Conservation (phyloP, 2,888 invertebrate genomes). For the Rapana venosa region DNA sequence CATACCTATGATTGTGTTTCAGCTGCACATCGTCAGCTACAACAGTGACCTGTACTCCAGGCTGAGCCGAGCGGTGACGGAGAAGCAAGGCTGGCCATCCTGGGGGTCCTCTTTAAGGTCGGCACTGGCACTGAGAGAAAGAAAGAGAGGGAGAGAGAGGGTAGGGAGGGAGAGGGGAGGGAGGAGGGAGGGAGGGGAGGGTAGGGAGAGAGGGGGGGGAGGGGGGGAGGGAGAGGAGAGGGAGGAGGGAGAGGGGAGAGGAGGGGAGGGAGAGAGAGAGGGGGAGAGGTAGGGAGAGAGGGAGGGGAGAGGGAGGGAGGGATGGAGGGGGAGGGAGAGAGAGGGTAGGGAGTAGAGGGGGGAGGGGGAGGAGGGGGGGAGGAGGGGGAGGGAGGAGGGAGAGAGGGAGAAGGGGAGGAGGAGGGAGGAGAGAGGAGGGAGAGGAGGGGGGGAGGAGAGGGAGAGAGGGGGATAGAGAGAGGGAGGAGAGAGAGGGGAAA, state of each 20-base stretch:
- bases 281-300: neutral
- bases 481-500: neutral
- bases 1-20: constrained; percentile 45
- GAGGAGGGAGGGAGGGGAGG: neutral
- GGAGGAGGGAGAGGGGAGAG: neutral
- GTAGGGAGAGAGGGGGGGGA: neutral
- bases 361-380: neutral
- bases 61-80: constrained; percentile 80
- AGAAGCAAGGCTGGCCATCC: constrained; percentile 83
- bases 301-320: neutral
- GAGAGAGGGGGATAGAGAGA: neutral
- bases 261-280: neutral
- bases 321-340: neutral
- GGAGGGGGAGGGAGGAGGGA: neutral
- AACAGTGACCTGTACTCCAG: constrained; percentile 82
- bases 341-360: neutral
- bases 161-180: neutral
- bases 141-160: neutral
- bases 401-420: neutral
- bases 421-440: neutral
- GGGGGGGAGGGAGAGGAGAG: too few species aligned
- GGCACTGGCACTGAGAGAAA: neutral
- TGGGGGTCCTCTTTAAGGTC: constrained; percentile 84
- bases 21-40: constrained; percentile 87
- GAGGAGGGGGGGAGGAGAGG: too few species aligned